Evolutionary conservation across 2,888 invertebrate species (phyloP).

Genomic region (Theretra japonica): DNA sequence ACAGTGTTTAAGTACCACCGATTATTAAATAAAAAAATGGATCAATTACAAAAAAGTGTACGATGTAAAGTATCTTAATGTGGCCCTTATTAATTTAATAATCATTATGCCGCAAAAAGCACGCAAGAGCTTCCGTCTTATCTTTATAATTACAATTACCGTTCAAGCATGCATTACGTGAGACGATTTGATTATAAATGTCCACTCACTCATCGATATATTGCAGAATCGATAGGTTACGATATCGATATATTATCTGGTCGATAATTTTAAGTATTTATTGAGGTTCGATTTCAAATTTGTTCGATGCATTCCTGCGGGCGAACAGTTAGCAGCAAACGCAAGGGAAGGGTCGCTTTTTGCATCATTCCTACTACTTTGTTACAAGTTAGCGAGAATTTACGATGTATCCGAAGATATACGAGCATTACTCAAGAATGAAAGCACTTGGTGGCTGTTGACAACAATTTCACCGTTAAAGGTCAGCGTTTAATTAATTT

Average conservation of each 20-base stretch:
- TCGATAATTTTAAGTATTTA: constrained; percentile 34
- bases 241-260: constrained; percentile 40
- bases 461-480: constrained; percentile 28
- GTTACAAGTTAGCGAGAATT: constrained; percentile 28
- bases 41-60: constrained; percentile 7
- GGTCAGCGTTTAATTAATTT: constrained; percentile 31
- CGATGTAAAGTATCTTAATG: neutral
- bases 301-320: constrained; percentile 36
- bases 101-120: constrained; percentile 19
- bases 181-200: neutral
- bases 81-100: constrained; percentile 12
- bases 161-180: constrained; percentile 6
- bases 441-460: constrained; percentile 13
- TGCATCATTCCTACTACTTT: constrained; percentile 30
- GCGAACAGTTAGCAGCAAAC: constrained; percentile 23
- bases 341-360: constrained; percentile 28
- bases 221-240: neutral
- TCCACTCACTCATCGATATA: neutral
- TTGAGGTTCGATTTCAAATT: constrained; percentile 45
- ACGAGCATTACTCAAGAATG: constrained; percentile 25
- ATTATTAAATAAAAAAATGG: neutral
- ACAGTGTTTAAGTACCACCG: neutral
- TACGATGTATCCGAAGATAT: constrained; percentile 27
- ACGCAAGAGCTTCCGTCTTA: constrained; percentile 41
- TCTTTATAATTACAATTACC: constrained; percentile 43